phyloP scores from a whole-genome alignment of 2,113 vertebrate genomes.

The Actenoides lindsayi region DNA sequence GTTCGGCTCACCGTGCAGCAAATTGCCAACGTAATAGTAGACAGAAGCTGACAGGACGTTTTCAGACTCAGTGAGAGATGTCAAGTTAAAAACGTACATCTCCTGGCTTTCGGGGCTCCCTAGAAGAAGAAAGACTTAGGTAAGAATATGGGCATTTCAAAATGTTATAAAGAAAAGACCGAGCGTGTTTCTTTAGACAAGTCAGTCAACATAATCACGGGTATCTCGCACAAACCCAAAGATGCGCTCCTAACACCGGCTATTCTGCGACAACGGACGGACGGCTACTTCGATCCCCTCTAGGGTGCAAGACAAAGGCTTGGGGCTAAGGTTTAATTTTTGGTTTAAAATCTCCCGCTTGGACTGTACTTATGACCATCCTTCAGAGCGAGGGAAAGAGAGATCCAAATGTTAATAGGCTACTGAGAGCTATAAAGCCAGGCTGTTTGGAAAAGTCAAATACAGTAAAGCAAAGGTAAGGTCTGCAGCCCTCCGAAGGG shows the following conservation, averaged over 20 bases:
- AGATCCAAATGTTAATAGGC: neutral
- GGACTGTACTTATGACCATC: neutral
- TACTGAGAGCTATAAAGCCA: neutral
- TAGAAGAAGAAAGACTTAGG: slow-evolving; percentile 40
- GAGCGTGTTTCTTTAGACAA: neutral
- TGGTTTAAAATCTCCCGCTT: neutral
- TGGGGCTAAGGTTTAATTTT: neutral
- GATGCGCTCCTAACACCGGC: neutral
- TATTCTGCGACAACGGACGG: neutral
- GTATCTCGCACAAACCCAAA: neutral
- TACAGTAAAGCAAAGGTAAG: neutral
- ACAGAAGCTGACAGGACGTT: slow-evolving; percentile 89
- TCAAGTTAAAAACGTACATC: slow-evolving; percentile 90
- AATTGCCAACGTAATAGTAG: slow-evolving; percentile 86
- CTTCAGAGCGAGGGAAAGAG: neutral
- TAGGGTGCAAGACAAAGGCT: neutral
- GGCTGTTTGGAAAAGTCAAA: neutral
- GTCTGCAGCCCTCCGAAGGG: neutral
- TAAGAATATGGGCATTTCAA: neutral
- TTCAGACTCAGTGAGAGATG: slow-evolving; percentile 91
- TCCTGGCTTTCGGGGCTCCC: slow-evolving; percentile 78
- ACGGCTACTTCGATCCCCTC: neutral
- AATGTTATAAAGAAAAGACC: neutral
- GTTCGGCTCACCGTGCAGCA: slow-evolving; percentile 67
- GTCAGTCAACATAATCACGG: neutral